Percentiles rank a stretch among this genome's conserved stretches.
Conservation (phyloP, 2,113 vertebrate genomes). For the Varanus salvator region DNA sequence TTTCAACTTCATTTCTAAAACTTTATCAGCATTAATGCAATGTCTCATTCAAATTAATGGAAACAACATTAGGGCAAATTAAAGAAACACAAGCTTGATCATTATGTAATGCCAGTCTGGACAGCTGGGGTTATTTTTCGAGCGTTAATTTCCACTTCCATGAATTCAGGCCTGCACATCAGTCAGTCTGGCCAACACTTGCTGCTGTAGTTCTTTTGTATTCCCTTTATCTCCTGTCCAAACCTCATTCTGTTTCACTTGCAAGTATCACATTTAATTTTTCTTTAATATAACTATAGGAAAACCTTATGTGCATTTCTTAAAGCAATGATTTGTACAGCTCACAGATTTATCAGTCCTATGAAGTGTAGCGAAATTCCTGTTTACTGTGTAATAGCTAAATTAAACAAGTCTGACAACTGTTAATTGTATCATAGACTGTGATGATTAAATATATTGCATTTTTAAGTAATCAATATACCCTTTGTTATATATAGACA, state of each 20-base stretch:
- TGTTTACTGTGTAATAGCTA: background rate
- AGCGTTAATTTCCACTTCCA: background rate
- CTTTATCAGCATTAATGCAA: background rate
- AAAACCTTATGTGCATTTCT: background rate
- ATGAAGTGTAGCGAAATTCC: background rate
- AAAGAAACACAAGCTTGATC: slow-evolving; percentile 49
- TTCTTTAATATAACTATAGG: background rate
- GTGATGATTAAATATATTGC: background rate
- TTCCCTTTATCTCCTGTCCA: slow-evolving; percentile 15
- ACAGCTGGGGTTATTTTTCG: slow-evolving; percentile 50
- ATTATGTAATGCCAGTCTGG: slow-evolving; percentile 51
- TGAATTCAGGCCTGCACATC: slow-evolving; percentile 42
- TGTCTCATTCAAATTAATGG: slow-evolving; percentile 40
- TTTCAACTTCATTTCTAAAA: background rate
- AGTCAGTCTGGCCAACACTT: slow-evolving; percentile 42
- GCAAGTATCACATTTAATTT: background rate
- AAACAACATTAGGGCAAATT: slow-evolving; percentile 44
- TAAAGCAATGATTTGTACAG: background rate
- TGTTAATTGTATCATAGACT: background rate
- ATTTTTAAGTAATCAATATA: background rate
- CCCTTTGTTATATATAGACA: no score
- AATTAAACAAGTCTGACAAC: background rate
- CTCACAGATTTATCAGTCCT: background rate
- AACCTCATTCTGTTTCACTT: slow-evolving; percentile 27
- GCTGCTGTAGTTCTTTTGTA: slow-evolving; percentile 15